Evolutionary conservation across 2,113 vertebrate genomes (phyloP), one percentile per base, ranked within the genome.

Genomic region (Regulus satrapa): DNA sequence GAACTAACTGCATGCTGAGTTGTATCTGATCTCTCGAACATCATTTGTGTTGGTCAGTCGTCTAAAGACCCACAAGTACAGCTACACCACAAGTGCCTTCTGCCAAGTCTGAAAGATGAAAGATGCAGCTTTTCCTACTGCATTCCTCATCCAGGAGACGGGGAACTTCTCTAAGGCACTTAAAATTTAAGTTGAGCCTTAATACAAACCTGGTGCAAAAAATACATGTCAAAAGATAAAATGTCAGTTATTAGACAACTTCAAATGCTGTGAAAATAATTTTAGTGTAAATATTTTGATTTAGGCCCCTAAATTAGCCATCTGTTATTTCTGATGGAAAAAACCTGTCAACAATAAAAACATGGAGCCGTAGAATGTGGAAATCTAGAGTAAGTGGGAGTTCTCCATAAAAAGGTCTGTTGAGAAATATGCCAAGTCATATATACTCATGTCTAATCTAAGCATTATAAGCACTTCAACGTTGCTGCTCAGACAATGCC

Each of bases 201-300:
- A 73, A 68, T 78, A 68, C 13, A 69, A 89, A 85, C 46, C 9
- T 34, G 14, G 41, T 77, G 52, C 17, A 69, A 82, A 96, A 87
- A 71, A 67, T 58, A 34, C 51, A 61, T 6, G 10, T 86, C 29
- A 89, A 73, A 94, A 85, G 56, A 84, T 40, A 87, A 92, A 73
- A 72, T 67, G 52, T 49, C 86, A 92, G 48, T 54, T 72, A 89
- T 81, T 95, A 79, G 69, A 91, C 62, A 95, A 79, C 73, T 81
- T 95, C 45, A 73, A 89, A 75, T 85, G 54, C n/a, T 69, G 61
- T 82, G 62, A 82, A 91, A 93, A 88, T 79, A 75, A 62, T 94
- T 93, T 85, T 79, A 73, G 41, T 66, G 55, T 73, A 95, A 96
- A 93, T 93, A 87, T 95, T 94, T 96, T 81, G 74, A 92, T 88